These are phyloP conservation scores for Ia io DNA, from an alignment of 2,113 vertebrate genomes.

Conservation along the genomic window DNA sequence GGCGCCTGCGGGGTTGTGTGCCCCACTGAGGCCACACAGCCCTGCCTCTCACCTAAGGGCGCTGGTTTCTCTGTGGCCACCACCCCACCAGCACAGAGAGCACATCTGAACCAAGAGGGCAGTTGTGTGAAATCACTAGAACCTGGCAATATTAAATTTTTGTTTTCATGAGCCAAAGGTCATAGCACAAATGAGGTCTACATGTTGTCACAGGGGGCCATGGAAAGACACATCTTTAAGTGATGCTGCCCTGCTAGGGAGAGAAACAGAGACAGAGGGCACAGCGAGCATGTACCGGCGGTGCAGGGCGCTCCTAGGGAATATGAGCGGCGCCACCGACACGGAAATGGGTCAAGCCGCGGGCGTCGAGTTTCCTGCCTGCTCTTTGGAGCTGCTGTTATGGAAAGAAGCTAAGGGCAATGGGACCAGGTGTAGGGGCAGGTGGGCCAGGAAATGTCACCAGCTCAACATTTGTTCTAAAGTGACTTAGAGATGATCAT, in stretches of 20 bases:
- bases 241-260: constrained; percentile 91
- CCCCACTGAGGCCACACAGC: neutral
- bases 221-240: constrained; percentile 94
- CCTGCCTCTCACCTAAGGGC: constrained; percentile 65
- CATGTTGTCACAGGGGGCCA: constrained; percentile 90
- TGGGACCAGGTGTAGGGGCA: constrained; percentile 56
- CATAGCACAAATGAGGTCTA: constrained; percentile 93
- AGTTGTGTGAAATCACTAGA: constrained; percentile 75
- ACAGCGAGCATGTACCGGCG: constrained; percentile 83
- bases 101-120: constrained; percentile 64
- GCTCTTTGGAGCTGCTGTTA: constrained; percentile 83
- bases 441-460: constrained; percentile 66
- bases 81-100: constrained; percentile 71
- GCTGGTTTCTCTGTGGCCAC: constrained; percentile 68
- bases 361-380: constrained; percentile 78
- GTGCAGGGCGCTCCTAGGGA: constrained; percentile 87
- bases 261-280: constrained; percentile 80
- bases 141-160: constrained; percentile 76
- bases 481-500: constrained; percentile 79
- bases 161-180: constrained; percentile 86
- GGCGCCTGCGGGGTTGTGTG: neutral
- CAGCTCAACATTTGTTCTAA: constrained; percentile 76
- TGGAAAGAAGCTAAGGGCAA: constrained; percentile 82
- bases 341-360: constrained; percentile 86
- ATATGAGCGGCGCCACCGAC: constrained; percentile 89